A percentile compares a stretch with the other conserved stretches of the same genome.
Conservation (phyloP, 2,797 vertebrate genomes). For the Rhodeus uyekii region DNA sequence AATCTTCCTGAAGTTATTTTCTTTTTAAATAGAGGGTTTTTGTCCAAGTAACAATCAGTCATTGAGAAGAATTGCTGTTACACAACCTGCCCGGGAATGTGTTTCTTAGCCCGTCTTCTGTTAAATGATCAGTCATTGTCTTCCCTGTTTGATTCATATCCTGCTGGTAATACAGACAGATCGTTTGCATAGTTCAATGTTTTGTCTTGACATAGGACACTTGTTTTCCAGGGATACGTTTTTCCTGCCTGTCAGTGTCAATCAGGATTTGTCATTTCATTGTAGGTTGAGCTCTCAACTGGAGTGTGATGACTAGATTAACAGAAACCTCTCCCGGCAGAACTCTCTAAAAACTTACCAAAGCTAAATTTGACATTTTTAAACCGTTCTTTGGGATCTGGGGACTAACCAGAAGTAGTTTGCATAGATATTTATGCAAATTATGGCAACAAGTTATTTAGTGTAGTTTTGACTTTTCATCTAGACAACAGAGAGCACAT, state of each 20-base stretch:
- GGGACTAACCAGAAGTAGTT: not conserved
- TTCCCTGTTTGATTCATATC: not conserved
- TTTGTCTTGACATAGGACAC: not conserved
- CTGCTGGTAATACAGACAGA: not conserved
- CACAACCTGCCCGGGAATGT: not conserved
- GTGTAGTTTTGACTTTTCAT: not conserved
- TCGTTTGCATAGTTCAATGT: not conserved
- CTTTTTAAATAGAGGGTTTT: not conserved
- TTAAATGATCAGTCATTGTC: not conserved
- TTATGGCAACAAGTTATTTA: not conserved
- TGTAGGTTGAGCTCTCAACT: not conserved
- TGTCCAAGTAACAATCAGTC: not conserved
- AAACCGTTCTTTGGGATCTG: not conserved
- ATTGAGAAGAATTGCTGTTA: not conserved
- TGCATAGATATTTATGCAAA: not conserved
- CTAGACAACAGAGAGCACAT: not conserved
- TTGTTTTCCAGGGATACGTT: not conserved
- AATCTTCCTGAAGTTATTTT: not conserved
- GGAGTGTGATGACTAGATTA: not conserved
- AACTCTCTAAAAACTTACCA: not conserved
- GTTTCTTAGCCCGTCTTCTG: not conserved
- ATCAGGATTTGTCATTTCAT: not conserved
- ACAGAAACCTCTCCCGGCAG: not conserved
- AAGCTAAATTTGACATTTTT: not conserved
- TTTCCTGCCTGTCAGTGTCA: not conserved